Base-by-base conservation (phyloP, 2,797 vertebrate species). In the Otolemur crassicaudatus region DNA sequence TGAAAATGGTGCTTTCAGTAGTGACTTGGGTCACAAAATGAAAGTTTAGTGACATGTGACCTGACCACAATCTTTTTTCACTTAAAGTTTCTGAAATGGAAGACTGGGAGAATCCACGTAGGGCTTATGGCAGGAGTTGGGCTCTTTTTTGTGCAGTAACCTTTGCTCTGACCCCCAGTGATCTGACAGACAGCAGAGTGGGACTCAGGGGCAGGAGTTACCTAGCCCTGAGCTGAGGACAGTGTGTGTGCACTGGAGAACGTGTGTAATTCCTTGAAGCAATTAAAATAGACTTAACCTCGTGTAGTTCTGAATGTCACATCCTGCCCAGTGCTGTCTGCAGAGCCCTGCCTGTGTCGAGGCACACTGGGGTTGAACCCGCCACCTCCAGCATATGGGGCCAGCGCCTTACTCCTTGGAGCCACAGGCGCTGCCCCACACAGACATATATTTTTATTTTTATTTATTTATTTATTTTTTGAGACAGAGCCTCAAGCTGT, bases 241-340 rank as follows among this genome's bases (percentile, higher is more conserved):
- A 1, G 29, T 16, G 2, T 12, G 4, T 6, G n/a, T 7, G 4
- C 3, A 10, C 10, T 22, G 0, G 1, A 2, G 0, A 4, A 7
- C 3, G 22, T 29, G 12, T 13, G 5, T 23, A 58, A 29, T 60
- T 63, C 61, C 37, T 61, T 12, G 5, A 92, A 89, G 53, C 40
- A 58, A 85, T 84, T 81, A 43, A 85, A 95, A 88, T 61, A 40
- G n/a, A 56, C 10, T 34, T 58, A 11, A 11, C 5, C n/a, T 19
- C 11, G 3, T 34, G 19, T 89, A 29, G 56, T 12, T 25, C 70
- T 81, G 65, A 83, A 91, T 25, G 70, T 89, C 82, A 43, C 6
- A 1, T 8, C 17, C 2, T 16, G 23, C 7, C 1, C 7, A 7
- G n/a, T 60, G 4, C 17, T 37, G n/a, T n/a, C 19, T 7, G 3